Percentiles rank a stretch among this genome's conserved stretches.
Evolutionary conservation across 35 echinoderm and acorn worm genomes (phyloP).

Genomic region (Chiridota heheva): DNA sequence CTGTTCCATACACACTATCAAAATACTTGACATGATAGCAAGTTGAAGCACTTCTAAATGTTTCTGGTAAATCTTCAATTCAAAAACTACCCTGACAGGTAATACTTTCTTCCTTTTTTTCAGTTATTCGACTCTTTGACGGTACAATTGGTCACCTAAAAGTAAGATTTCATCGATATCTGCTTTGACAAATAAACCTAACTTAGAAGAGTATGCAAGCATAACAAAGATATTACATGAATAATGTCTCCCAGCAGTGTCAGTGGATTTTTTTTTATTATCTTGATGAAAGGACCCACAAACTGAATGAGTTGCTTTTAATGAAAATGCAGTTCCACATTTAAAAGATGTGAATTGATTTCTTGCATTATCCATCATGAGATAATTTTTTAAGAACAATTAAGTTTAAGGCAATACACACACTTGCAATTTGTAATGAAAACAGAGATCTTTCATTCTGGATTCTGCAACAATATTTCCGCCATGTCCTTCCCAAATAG

Average conservation of each 20-base stretch:
- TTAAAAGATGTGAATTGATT: no score
- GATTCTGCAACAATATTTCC: no score
- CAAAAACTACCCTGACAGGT: background rate
- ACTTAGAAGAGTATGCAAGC: background rate
- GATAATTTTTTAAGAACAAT: no score
- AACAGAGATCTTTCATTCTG: no score
- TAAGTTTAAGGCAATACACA: no score
- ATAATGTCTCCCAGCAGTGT: conserved; percentile 29
- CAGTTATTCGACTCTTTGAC: background rate
- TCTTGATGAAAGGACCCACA: conserved; percentile 23
- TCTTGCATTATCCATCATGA: no score
- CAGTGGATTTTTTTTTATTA: conserved; percentile 4
- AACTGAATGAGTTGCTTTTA: no score
- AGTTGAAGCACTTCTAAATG: background rate
- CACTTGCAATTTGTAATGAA: no score
- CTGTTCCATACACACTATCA: background rate
- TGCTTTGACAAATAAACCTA: background rate
- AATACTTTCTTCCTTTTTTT: no score
- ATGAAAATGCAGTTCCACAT: no score
- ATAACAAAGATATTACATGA: conserved; percentile 27
- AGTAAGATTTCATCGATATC: conserved; percentile 16
- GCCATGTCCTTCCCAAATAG: no score
- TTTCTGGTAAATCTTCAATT: background rate
- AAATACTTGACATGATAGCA: background rate
- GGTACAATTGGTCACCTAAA: conserved; percentile 1